Conservation (phyloP, 2,888 invertebrate species). For the Opisthograptis luteolata region DNA sequence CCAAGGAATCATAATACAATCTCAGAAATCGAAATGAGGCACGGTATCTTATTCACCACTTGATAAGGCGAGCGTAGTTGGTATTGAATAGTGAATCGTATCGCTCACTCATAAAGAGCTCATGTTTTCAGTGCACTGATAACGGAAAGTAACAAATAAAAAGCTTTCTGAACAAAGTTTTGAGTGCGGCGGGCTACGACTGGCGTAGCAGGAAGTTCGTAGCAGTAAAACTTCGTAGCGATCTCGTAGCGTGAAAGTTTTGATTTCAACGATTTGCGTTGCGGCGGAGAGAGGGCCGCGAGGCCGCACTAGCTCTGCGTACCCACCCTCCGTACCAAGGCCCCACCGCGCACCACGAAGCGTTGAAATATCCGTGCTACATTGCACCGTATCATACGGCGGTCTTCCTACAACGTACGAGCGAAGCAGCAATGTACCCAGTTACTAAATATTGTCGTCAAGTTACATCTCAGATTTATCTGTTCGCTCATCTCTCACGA, state of each 20-base stretch:
- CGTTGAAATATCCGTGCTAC: conserved; percentile 5
- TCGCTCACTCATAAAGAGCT: conserved; percentile 54
- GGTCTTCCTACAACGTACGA: background rate
- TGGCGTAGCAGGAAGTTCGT: conserved; percentile 83
- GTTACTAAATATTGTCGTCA: conserved; percentile 21
- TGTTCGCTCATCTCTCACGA: conserved; percentile 80
- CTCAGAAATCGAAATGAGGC: conserved; percentile 20
- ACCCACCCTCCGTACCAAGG: conserved; percentile 62
- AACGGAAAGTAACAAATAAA: conserved; percentile 82
- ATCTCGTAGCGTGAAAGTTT: conserved; percentile 84
- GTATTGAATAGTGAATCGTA: conserved; percentile 51
- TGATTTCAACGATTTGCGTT: conserved; percentile 85
- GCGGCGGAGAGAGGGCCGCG: conserved; percentile 77
- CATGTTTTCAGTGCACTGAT: conserved; percentile 71
- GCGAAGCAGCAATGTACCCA: conserved; percentile 53
- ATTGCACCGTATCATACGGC: conserved; percentile 16
- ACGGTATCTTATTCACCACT: conserved; percentile 38
- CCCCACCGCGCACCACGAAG: conserved; percentile 6
- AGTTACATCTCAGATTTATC: conserved; percentile 65
- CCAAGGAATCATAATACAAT: conserved; percentile 2
- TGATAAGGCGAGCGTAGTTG: conserved; percentile 41
- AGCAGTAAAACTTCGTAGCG: conserved; percentile 84
- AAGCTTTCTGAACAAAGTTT: conserved; percentile 82
- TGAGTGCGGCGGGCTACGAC: conserved; percentile 78
- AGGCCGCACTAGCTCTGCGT: conserved; percentile 75